Base-by-base conservation (phyloP, 2,797 vertebrate genomes). In the Philypnodon macrostomus region DNA sequence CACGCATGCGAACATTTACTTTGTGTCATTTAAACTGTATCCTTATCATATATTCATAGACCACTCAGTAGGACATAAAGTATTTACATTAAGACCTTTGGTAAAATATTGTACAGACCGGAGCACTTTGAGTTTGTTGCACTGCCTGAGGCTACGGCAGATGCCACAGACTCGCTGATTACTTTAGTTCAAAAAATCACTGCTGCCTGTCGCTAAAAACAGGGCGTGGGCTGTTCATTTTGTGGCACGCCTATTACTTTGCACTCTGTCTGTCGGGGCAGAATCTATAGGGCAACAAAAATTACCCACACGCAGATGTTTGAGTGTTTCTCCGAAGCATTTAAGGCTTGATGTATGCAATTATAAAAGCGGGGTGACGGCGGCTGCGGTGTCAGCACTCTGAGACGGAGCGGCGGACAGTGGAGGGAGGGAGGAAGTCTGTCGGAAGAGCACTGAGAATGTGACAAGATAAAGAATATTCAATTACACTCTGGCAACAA, bases 291-390 rank as follows among this genome's bases (percentile, higher is more conserved):
- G 62, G 70, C 82, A 69, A 87, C 81, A 79, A 63, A 85, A 83
- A 78, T 73, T 52, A 84, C 70, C 73, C 65, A 0, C 73, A 79
- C 65, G 18, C 70, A 79, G 70, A 81, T 78, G 78, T 84, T 78
- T 78, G 75, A 85, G 77, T 72, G 75, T 85, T 81, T 84, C 83
- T 80, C 64, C 21, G 41, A 72, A 81, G 83, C 67, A 32, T 86
- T 86, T 84, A 85, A 80, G 73, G 68, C 75, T 72, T 88, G 85
- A 88, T 87, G 85, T 79, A 86, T 87, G 80, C 74, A 15, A 79
- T 87, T 85, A 77, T 84, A 82, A 85, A 87, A 78, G 72, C 74
- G 50, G 64, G 62, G 73, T 73, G 82, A 82, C 66, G 66, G 77
- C 53, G 4, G 73, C 59, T 83, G 85, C 85, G 45, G 58, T 52